Evolutionary conservation across 2,113 vertebrate species (phyloP).

Genomic region (Rhipidura dahli): DNA sequence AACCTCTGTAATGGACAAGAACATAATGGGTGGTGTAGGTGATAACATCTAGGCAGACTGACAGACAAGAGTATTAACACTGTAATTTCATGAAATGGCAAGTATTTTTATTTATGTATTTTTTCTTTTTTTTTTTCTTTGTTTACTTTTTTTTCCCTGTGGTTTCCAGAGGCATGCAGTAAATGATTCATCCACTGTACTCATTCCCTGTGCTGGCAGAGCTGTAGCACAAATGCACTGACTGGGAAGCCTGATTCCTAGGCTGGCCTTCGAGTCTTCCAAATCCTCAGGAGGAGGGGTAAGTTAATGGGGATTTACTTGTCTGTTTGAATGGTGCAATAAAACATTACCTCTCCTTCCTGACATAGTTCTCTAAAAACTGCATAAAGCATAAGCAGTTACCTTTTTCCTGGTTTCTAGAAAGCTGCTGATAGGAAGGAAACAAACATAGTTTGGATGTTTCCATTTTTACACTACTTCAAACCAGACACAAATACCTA

Average conservation of each 20-base stretch:
- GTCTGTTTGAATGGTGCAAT: not conserved
- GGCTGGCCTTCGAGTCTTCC: slow-evolving; percentile 52
- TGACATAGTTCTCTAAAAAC: not conserved
- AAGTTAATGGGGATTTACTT: slow-evolving; percentile 33
- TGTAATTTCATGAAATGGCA: slow-evolving; percentile 6
- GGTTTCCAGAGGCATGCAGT: slow-evolving; percentile 55
- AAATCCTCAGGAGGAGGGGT: slow-evolving; percentile 55
- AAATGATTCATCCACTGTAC: slow-evolving; percentile 28
- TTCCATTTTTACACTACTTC: not conserved
- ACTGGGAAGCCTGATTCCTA: slow-evolving; percentile 47
- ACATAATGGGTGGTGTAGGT: not conserved
- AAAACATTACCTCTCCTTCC: not conserved
- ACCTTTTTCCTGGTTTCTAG: not conserved
- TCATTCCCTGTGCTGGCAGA: slow-evolving; percentile 45
- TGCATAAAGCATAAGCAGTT: not conserved
- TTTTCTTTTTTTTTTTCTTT: not conserved
- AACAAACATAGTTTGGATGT: not conserved
- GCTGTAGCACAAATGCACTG: slow-evolving; percentile 56
- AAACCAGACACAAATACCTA: not conserved
- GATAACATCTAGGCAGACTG: not conserved
- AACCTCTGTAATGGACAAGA: not conserved
- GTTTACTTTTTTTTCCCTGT: not conserved
- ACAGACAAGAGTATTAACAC: not conserved
- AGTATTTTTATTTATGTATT: slow-evolving; percentile 24
- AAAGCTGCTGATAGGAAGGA: not conserved